Base-by-base conservation (phyloP, 2,888 invertebrate species). In the Phortica okadai region DNA sequence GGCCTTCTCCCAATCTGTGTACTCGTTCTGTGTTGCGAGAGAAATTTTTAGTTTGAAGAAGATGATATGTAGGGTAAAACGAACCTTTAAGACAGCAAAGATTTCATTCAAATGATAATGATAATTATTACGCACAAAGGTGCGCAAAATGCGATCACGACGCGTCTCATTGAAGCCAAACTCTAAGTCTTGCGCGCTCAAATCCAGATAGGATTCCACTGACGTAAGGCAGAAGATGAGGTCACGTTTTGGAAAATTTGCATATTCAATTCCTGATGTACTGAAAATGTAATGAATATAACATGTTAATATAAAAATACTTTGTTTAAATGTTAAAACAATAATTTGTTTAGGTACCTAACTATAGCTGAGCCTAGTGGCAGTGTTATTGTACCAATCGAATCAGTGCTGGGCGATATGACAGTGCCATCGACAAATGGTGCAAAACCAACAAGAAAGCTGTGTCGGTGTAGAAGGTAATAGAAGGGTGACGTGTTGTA, bases 41-140 rank as follows among this genome's bases (percentile, higher is more conserved):
- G 3, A 21, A 76, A 56, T 16, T n/a, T 59, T 70, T 45, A 45
- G 58, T 25, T 56, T n/a, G 16, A 10, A 62, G 6, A 5, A 7
- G 8, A 42, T 66, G 41, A 33, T 2, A n/a, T 21, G 8, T 7
- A 8, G 8, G 3, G n/a, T 1, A n/a, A 14, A 8, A n/a, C 33
- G n/a, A 45, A 92, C 92, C 91, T 93, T 93, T 85, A 98, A 93
- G 74, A 98, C 97, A 74, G 98, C 97, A 92, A 97, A 97, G 89
- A 97, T 97, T 93, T 98, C 98, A 92, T 97, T 97, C 85, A 98
- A 94, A 92, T 99, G 98, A 92, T 96, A 99, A 90, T 96, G 96
- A 92, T 97, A 99, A 77, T 98, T 95, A 92, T 99, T 99, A 82
- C 98, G 94, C 80, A 98, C 98, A 92, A 97, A 96, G 72, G 97